Base-by-base conservation (phyloP, 2,888 invertebrate genomes). In the Lasioglossum pauxillum region DNA sequence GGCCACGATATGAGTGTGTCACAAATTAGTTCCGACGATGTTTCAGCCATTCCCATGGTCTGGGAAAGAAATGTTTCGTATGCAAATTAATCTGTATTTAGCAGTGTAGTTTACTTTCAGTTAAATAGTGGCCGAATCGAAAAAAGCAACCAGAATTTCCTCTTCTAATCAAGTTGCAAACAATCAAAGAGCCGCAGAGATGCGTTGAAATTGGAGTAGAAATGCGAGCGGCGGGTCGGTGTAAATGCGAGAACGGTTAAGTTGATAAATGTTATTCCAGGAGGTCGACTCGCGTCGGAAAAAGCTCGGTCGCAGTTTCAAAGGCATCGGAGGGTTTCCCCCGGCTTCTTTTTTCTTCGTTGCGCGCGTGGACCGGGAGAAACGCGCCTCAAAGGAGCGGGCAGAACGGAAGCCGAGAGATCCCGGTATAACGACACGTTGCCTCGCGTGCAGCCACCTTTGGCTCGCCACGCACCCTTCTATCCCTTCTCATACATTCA, bases 401-500 rank as follows among this genome's bases (percentile, higher is more conserved):
- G 23, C 49, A 41, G 71, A 49, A 41, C 75, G 60, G 64, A 83
- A 72, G 60, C 76, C 31, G 75, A 64, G 75, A 64, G 60, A 64
- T 74, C 41, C 69, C 53, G 35, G 49, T 38, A 31, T 49, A 41
- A 53, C 87, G 84, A 85, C 85, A 85, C 80, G 88, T 82, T 82
- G 82, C 73, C 80, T 75, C 87, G 83, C 83, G 84, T 83, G 88
- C 49, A 82, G 74, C 77, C 81, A 49, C 80, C 80, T 75, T 80
- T 73, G 69, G 41, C 78, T 53, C 60, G 41, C 81, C 77, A 14
- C 78, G 64, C 84, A 46, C 69, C 82, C 78, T 75, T 71, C 46
- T 57, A 14, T 60, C 73, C 84, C 60, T 83, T 80, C 84, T 86
- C 84, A 79, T 88, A 85, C 89, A 89, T 89, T 90, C 91, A 86